Base-by-base conservation (phyloP, 1,140 invertebrate species). In the Cydia strobilella region DNA sequence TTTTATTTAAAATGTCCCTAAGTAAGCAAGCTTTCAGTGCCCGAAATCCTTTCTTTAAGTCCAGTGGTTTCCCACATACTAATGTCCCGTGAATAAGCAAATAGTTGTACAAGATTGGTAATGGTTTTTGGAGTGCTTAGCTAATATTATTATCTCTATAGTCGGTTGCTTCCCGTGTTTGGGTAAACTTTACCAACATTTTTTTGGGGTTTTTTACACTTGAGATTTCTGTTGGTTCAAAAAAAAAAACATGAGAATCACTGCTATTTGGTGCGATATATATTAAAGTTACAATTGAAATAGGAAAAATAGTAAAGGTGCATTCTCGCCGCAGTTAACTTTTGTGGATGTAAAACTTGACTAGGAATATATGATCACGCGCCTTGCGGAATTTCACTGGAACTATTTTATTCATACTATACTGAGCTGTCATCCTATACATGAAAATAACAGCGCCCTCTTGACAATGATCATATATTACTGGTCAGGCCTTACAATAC, bases 51-150 rank as follows among this genome's bases (percentile, higher is more conserved):
- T 69, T 69, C 15, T 66, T 66, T 15, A 66, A 66, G 63, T 18
- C 65, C 31, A 69, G 31, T 69, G 31, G 15, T 39, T 69, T 69
- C 65, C 65, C 65, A 69, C 65, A 35, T 35, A 69, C 65, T 69
- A 69, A 69, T 69, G 65, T 69, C 31, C 65, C 65, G 35, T 69
- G 65, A 69, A 69, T 63, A 25, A 74, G 66, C 20, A 76, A 74
- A 77, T 76, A 76, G 18, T 71, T 51, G 23, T 20, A 75, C 54
- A 48, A 35, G 65, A 69, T 45, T 27, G 69, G 74, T 80, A 76
- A 80, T 80, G 76, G 73, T 42, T 80, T 77, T 80, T 80, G 25
- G 74, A 77, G 79, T 75, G 75, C 62, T 35, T 12, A 74, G 48
- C 69, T 63, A 80, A 80, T 80, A 77, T 80, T 80, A 69, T 69